phyloP scores from a whole-genome alignment of 1,140 invertebrate genomes.

The Plutomurus gul region DNA sequence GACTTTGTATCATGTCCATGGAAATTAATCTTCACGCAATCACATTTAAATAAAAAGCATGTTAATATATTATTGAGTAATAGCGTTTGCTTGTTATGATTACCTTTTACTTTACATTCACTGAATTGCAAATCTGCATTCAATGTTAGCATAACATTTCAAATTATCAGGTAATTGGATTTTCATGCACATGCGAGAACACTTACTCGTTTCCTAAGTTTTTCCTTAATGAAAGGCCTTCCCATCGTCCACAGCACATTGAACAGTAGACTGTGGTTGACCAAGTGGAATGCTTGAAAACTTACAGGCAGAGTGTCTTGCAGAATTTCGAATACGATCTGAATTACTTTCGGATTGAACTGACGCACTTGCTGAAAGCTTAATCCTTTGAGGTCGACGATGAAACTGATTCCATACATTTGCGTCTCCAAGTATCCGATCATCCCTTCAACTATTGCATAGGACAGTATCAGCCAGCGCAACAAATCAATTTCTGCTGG shows the following conservation, averaged over 20 bases:
- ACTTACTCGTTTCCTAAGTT: slow-evolving; percentile 54
- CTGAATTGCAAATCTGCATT: too few relatives aligned
- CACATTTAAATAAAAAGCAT: neutral
- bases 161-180: too few relatives aligned
- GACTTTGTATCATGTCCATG: slow-evolving; percentile 1
- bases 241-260: slow-evolving; percentile 76
- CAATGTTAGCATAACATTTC: too few relatives aligned
- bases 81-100: too few relatives aligned
- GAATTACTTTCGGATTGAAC: slow-evolving; percentile 71
- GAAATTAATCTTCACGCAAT: neutral
- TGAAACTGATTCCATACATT: neutral
- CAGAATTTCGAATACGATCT: slow-evolving; percentile 67
- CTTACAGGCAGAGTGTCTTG: slow-evolving; percentile 64
- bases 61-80: too few relatives aligned
- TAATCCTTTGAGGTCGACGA: slow-evolving; percentile 70
- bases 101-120: too few relatives aligned
- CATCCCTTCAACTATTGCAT: neutral
- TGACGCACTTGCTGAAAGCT: slow-evolving; percentile 70
- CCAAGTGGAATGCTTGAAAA: slow-evolving; percentile 72
- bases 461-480: neutral
- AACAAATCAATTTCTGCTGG: neutral
- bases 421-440: neutral
- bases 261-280: slow-evolving; percentile 78
- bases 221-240: slow-evolving; percentile 72
- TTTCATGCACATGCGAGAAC: too few relatives aligned